Conservation (phyloP, 2,113 vertebrate species). For the Amazona guildingii region DNA sequence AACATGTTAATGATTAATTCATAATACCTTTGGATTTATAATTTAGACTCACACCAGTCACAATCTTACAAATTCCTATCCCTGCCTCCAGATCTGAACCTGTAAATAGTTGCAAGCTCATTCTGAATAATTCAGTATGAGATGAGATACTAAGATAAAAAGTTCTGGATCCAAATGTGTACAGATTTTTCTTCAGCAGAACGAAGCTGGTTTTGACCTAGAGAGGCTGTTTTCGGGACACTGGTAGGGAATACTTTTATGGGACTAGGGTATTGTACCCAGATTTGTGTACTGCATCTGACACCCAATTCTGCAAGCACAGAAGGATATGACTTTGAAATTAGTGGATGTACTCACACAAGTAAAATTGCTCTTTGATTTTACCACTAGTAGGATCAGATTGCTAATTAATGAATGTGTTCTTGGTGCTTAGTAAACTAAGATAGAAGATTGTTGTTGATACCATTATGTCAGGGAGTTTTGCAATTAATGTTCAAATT, state of each 20-base stretch:
- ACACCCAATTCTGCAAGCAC: background rate
- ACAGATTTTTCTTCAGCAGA: background rate
- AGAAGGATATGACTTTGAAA: background rate
- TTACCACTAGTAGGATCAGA: background rate
- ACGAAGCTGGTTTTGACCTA: background rate
- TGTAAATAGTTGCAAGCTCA: background rate
- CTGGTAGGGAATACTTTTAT: background rate
- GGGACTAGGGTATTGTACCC: background rate
- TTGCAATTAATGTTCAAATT: background rate
- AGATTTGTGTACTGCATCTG: background rate
- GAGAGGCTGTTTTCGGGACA: background rate
- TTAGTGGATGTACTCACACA: background rate
- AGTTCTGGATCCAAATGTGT: background rate
- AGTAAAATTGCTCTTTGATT: background rate
- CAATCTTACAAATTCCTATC: background rate
- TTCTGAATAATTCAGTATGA: background rate
- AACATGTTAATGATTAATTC: background rate
- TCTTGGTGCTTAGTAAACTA: constrained; percentile 1
- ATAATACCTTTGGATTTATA: background rate
- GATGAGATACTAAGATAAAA: background rate
- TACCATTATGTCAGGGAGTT: background rate
- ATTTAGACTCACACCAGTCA: background rate
- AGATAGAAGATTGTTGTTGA: constrained; percentile 9
- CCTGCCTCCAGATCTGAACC: background rate
- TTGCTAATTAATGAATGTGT: background rate